phyloP scores from a whole-genome alignment of 2,113 vertebrate genomes.

The Gnathonemus longibarbis region DNA sequence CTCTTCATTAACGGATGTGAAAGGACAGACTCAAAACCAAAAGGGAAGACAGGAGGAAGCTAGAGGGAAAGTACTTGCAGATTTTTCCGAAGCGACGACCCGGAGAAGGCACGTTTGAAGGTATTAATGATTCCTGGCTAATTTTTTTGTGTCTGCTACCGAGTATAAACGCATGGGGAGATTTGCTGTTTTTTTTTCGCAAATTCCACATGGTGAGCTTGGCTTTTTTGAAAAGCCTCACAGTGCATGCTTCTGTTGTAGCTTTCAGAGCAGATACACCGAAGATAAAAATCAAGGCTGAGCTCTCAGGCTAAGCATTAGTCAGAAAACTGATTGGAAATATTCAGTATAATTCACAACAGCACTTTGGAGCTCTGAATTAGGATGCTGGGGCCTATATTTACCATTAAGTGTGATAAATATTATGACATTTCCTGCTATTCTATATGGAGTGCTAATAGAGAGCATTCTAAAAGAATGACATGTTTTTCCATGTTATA shows the following conservation, averaged over 20 bases:
- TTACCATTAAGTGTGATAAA: background rate
- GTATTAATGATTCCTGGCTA: background rate
- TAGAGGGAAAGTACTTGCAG: background rate
- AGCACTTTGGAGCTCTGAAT: background rate
- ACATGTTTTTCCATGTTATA: background rate
- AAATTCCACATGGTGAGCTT: slow-evolving; percentile 3
- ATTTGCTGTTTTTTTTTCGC: background rate
- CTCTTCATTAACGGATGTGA: slow-evolving; percentile 21
- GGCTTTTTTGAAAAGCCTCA: slow-evolving; percentile 7
- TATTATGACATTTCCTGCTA: background rate
- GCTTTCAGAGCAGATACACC: background rate
- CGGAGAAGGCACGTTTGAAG: slow-evolving; percentile 8
- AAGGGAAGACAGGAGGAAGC: background rate
- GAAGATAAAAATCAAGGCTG: background rate
- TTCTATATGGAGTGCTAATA: background rate
- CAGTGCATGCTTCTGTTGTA: slow-evolving; percentile 4
- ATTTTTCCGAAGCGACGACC: background rate
- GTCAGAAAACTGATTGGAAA: background rate
- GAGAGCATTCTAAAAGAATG: background rate
- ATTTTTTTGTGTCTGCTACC: background rate
- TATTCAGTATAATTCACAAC: background rate
- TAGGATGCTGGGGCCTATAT: background rate
- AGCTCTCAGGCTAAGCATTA: background rate
- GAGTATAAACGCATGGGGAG: background rate
- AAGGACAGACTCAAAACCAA: slow-evolving; percentile 14